Conservation (phyloP, 2,888 invertebrate genomes). For the Deroplatys truncata region DNA sequence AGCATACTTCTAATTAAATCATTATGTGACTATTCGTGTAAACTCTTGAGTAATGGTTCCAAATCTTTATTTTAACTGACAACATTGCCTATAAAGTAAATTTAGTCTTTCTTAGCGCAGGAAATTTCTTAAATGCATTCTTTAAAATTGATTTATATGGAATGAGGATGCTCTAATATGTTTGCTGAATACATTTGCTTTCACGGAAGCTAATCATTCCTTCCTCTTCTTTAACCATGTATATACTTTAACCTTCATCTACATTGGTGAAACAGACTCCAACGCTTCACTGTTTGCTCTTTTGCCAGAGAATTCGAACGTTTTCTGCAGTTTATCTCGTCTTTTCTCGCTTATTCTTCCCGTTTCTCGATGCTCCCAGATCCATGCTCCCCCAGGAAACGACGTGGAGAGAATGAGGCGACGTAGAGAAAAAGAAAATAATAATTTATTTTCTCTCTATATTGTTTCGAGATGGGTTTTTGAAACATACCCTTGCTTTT, state of each 20-base stretch:
- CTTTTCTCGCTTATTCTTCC: not conserved
- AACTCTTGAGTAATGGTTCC: too few species aligned
- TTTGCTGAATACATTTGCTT: not conserved
- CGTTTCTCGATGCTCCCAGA: not conserved
- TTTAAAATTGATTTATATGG: too few species aligned
- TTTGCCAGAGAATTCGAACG: not conserved
- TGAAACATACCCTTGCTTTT: not conserved
- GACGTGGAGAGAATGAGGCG: not conserved
- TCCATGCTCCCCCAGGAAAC: not conserved
- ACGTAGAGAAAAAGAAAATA: not conserved
- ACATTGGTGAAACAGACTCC: not conserved
- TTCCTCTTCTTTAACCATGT: not conserved
- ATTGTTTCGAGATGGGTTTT: conserved; percentile 11
- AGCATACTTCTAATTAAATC: too few species aligned
- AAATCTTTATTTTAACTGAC: too few species aligned
- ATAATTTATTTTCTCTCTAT: conserved; percentile 14
- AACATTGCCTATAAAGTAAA: too few species aligned
- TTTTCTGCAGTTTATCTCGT: not conserved
- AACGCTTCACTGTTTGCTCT: not conserved
- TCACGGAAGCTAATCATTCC: not conserved
- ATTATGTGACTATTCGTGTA: too few species aligned
- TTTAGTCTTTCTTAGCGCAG: too few species aligned
- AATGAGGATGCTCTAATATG: too few species aligned
- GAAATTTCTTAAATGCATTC: too few species aligned
- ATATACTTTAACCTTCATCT: too few species aligned